Percentiles rank a stretch among this genome's conserved stretches.
phyloP scores from a whole-genome alignment of 2,888 invertebrate genomes.

The Clepsis dumicolana region DNA sequence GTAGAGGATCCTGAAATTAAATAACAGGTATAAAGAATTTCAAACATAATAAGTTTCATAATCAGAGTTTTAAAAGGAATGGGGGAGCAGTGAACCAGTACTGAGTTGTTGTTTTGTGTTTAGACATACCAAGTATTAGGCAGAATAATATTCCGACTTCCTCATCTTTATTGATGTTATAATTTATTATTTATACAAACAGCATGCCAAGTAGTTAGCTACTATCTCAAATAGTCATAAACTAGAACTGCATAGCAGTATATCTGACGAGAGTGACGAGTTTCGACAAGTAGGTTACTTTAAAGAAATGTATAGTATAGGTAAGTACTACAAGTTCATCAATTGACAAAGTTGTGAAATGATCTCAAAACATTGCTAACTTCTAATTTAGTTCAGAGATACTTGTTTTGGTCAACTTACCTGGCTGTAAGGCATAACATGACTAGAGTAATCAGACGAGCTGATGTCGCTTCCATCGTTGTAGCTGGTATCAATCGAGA shows the following conservation, averaged over 20 bases:
- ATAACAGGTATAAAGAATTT: background rate
- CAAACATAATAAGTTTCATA: background rate
- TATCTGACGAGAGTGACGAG: too few species aligned
- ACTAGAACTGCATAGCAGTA: too few species aligned
- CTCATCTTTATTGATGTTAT: too few species aligned
- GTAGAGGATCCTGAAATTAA: slow-evolving; percentile 55
- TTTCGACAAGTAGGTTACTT: slow-evolving; percentile 6
- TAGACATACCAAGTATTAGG: too few species aligned
- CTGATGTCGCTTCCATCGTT: slow-evolving; percentile 60
- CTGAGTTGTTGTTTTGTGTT: too few species aligned
- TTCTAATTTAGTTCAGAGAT: background rate
- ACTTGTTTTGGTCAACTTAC: slow-evolving; percentile 51
- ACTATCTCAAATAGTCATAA: too few species aligned
- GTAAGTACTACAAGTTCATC: background rate
- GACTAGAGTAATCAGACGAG: slow-evolving; percentile 64
- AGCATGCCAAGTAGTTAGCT: too few species aligned
- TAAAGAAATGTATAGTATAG: too few species aligned
- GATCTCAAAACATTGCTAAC: background rate
- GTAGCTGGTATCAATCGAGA: slow-evolving; percentile 60
- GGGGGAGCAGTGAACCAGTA: background rate
- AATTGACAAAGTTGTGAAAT: slow-evolving; percentile 28
- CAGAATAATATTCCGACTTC: too few species aligned
- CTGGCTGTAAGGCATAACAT: slow-evolving; percentile 64
- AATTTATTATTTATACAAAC: too few species aligned
- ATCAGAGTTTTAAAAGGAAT: background rate